These are phyloP conservation scores for Festucalex cinctus DNA, from an alignment of 2,113 vertebrate species.

Conservation along the genomic window DNA sequence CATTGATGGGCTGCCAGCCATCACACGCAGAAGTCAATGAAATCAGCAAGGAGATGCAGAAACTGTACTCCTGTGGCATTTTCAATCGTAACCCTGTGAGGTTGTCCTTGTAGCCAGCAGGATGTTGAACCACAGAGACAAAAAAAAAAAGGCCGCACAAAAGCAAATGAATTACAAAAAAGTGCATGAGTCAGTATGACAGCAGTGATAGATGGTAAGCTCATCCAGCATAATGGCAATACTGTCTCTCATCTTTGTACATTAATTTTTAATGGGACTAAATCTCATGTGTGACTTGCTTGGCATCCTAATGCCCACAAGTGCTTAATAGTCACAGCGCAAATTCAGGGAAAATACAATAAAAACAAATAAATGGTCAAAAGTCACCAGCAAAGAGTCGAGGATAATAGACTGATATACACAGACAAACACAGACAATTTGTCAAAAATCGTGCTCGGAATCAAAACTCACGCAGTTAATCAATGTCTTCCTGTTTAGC, in stretches of 20 bases:
- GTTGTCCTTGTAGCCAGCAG: conserved; percentile 46
- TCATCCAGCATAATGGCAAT: conserved; percentile 24
- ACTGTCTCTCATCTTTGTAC: conserved; percentile 21
- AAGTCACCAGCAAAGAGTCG: conserved; percentile 21
- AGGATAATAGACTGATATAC: conserved; percentile 13
- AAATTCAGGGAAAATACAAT: neutral
- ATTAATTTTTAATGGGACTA: conserved; percentile 44
- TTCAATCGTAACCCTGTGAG: conserved; percentile 55
- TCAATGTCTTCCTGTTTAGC: conserved; percentile 54
- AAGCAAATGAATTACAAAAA: neutral
- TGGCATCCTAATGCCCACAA: conserved; percentile 24
- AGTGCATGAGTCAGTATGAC: neutral
- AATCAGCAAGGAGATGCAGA: conserved; percentile 67
- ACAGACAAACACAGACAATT: conserved; percentile 15
- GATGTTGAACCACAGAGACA: conserved; percentile 29
- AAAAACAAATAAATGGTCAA: conserved; percentile 14
- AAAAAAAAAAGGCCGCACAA: conserved; percentile 9
- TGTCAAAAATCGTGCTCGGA: conserved; percentile 18
- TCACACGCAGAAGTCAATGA: conserved; percentile 66
- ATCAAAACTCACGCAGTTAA: conserved; percentile 41
- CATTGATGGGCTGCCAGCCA: conserved; percentile 70
- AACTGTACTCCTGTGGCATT: conserved; percentile 46
- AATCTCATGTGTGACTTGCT: conserved; percentile 33
- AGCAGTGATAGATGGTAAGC: conserved; percentile 13
- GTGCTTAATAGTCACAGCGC: conserved; percentile 5